These are phyloP conservation scores for Pheosia gnoma DNA, from an alignment of 2,888 invertebrate species.

Conservation along the genomic window DNA sequence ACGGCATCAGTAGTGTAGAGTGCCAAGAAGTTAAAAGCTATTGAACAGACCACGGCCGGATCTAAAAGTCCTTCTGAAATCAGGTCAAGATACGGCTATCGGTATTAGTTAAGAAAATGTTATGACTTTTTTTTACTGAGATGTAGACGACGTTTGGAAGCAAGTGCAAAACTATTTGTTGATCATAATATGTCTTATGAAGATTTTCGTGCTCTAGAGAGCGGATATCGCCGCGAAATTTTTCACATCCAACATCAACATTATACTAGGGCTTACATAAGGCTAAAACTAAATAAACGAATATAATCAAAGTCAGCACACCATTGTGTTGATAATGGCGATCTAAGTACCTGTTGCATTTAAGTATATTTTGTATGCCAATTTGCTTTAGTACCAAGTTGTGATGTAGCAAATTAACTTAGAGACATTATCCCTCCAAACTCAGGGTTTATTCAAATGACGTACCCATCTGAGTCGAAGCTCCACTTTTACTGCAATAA, in stretches of 20 bases:
- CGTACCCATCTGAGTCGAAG: constrained; percentile 41
- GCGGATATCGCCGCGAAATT: too few relatives aligned
- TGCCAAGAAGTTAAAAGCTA: constrained; percentile 17
- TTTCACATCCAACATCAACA: too few relatives aligned
- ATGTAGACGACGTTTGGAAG: too few relatives aligned
- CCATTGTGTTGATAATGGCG: not conserved
- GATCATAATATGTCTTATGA: too few relatives aligned
- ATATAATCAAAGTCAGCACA: too few relatives aligned
- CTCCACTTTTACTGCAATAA: constrained; percentile 44
- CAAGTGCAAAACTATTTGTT: too few relatives aligned
- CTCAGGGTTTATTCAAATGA: constrained; percentile 53
- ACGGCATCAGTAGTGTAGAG: constrained; percentile 19
- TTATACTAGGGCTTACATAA: too few relatives aligned
- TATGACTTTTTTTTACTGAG: too few relatives aligned
- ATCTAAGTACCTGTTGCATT: not conserved
- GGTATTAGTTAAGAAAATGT: too few relatives aligned
- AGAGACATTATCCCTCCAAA: constrained; percentile 45
- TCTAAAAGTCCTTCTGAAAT: constrained; percentile 21
- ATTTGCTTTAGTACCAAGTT: constrained; percentile 15
- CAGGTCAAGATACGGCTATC: constrained; percentile 28
- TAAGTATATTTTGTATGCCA: constrained; percentile 6
- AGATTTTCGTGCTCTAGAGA: too few relatives aligned
- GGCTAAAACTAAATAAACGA: too few relatives aligned
- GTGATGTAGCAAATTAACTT: constrained; percentile 42
- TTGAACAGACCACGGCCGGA: constrained; percentile 24